Base-by-base conservation (phyloP, 2,797 vertebrate species). In the Acanthornis magna region DNA sequence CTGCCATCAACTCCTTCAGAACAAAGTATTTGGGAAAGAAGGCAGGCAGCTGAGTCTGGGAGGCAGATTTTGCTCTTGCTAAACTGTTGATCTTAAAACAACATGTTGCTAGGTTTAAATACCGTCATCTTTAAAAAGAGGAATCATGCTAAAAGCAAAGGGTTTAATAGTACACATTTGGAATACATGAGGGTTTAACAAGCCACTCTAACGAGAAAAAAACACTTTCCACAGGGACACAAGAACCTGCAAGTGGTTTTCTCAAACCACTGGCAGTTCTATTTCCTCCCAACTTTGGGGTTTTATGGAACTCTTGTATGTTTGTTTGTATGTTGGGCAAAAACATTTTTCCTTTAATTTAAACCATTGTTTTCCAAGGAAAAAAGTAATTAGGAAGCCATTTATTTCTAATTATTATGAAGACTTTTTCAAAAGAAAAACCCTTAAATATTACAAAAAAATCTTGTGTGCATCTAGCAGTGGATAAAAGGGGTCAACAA, bases 281-380 rank as follows among this genome's bases (percentile, higher is more conserved):
- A 76, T 63, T 94, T 94, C 92, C 87, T 83, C 74, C 38, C 62
- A 73, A 1, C 48, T 85, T 67, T 17, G 40, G 43, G 48, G 23
- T 70, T 95, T 93, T 78, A 84, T 76, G 36, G 70, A 94, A 88
- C 70, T 89, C 77, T 94, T 91, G 58, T 84, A 88, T 81, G 57
- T 81, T 96, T 94, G n/a, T 86, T 89, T 94, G 83, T 61, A 38
- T 36, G 42, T 7, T 86, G 51, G 70, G 51, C 42, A 95, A 93
- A 95, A 96, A 16, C 40, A 85, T 88, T 88, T 88, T 92, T 88
- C 70, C 87, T 91, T 84, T 95, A 88, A 95, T 95, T 96, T 89
- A 96, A 92, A 76, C 60, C 91, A 94, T 65, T 90, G 88, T 94
- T 96, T 94, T 92, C 32, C 82, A 88, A 92, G 62, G 62, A 40